Evolutionary conservation across 2,113 vertebrate species (phyloP), one percentile per base, ranked within the genome.

Genomic region (Bufo gargarizans): DNA sequence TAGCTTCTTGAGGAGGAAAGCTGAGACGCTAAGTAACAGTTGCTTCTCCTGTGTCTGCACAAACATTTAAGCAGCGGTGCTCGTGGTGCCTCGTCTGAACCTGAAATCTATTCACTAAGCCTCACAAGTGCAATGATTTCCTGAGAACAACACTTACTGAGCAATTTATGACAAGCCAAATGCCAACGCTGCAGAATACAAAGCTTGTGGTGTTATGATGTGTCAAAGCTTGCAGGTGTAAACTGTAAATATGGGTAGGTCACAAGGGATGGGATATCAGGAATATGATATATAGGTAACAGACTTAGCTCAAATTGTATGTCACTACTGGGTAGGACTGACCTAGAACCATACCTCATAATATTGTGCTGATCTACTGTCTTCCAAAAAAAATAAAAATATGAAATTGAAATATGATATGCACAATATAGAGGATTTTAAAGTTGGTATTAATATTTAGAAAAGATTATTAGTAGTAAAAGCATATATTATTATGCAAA

Each of bases 181-280:
- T 82, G 86, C 79, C 72, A 71, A 55, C 79, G 16, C 80, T 65
- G 86, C 69, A 82, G 20, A 59, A 88, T 47, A 61, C 45, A 61
- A 45, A 71, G n/a, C 22, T 14, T 74, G 78, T 63, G 22, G 14
- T 45, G 2, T 47, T 80, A 49, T 74, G 69, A 88, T 88, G 76
- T 82, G 86, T 82, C 56, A 61, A 67, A 72, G 78, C 71, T 83
- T 76, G 33, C 67, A 76, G n/a, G 43, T 50, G 33, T 82, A 65
- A 88, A 83, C 55, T 88, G 45, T 88, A 88, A 83, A 76, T 72
- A 83, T 61, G 33, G 13, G 6, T 72, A 74, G 58, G 50, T 88
- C 65, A 47, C 63, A 58, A 16, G 69, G 74, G 78, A 74, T 74
- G 65, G 20, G 16, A 7, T 67, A 79, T 81, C 86, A 87, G 5